Evolutionary conservation across 2,797 vertebrate genomes (phyloP), one percentile per base, ranked within the genome.

Genomic region (Pseudochaenichthys georgianus): DNA sequence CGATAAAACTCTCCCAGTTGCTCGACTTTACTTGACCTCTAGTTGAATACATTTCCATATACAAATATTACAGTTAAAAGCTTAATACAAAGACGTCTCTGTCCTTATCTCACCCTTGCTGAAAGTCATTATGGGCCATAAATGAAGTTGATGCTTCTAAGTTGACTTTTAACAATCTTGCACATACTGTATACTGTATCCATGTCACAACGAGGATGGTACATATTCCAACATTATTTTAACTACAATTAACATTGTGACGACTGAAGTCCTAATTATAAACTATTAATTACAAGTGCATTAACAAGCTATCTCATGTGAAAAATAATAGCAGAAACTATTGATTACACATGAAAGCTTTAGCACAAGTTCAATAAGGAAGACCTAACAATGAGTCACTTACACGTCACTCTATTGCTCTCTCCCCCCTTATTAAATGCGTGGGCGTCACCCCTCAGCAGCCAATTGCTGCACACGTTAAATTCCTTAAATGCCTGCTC

Each of bases 21-120:
- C 28, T 55, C 68, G 23, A 5, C 4, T 64, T 62, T 48, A 51
- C 64, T 63, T 77, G 31, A 68, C 75, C 38, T 64, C 16, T 15
- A 23, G 13, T n/a, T 54, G 43, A 66, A 73, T 72, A 43, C 1
- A 43, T 55, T 77, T 76, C 11, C 31, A 31, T 53, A 34, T 60
- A 31, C 51, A 61, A 62, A 16, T 13, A 17, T 21, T 21, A 46
- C 13, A 53, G 31, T 13, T 48, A 13, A 23, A 73, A 52, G 61
- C 62, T 31, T 21, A 31, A 43, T 6, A 0, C 34, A 74, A 43
- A 72, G 46, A 54, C 15, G 54, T 62, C 19, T 15, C 28, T 31
- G 52, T 38, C 13, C 6, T 52, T 34, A 48, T 60, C 31, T 66
- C 28, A 46, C 10, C 16, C 42, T 13, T 59, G 54, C 50, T 55